Conservation (phyloP, 2,888 invertebrate species). For the Phrixothrix hirtus region DNA sequence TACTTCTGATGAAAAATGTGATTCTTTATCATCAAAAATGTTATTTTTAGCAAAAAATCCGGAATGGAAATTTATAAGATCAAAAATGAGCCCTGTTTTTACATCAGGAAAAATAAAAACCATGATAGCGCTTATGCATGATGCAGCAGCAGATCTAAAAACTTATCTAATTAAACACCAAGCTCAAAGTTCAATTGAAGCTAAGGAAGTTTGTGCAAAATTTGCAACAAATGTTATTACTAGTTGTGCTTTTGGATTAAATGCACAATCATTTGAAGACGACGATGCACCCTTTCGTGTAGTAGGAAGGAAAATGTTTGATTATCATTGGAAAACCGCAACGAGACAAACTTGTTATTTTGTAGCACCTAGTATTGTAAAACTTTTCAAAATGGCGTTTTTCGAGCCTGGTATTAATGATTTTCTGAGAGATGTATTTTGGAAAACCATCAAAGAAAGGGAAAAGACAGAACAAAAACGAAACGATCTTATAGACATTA, state of each 20-base stretch:
- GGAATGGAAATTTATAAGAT: conserved; percentile 60
- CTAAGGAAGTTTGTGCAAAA: conserved; percentile 49
- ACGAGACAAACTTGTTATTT: conserved; percentile 39
- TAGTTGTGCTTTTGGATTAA: conserved; percentile 55
- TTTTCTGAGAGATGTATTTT: conserved; percentile 44
- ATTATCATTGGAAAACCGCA: conserved; percentile 41
- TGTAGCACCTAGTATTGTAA: conserved; percentile 38
- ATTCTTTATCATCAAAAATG: conserved; percentile 53
- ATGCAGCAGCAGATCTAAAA: conserved; percentile 42
- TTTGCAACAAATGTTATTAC: conserved; percentile 57
- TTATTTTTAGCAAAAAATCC: conserved; percentile 57
- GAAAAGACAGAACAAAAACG: conserved; percentile 35
- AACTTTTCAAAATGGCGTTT: conserved; percentile 39
- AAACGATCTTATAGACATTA: conserved; percentile 49
- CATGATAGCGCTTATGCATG: conserved; percentile 57
- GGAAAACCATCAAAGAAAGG: conserved; percentile 41
- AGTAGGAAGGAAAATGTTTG: conserved; percentile 47
- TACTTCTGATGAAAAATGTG: conserved; percentile 51
- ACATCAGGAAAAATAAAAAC: conserved; percentile 60
- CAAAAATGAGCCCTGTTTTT: conserved; percentile 60
- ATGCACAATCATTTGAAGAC: conserved; percentile 50
- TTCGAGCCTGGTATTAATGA: conserved; percentile 36
- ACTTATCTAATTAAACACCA: not conserved
- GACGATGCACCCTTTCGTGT: conserved; percentile 50
- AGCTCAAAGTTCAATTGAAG: conserved; percentile 1